These are phyloP conservation scores for Platycnemis pennipes DNA, from an alignment of 2,888 invertebrate species.

Conservation along the genomic window DNA sequence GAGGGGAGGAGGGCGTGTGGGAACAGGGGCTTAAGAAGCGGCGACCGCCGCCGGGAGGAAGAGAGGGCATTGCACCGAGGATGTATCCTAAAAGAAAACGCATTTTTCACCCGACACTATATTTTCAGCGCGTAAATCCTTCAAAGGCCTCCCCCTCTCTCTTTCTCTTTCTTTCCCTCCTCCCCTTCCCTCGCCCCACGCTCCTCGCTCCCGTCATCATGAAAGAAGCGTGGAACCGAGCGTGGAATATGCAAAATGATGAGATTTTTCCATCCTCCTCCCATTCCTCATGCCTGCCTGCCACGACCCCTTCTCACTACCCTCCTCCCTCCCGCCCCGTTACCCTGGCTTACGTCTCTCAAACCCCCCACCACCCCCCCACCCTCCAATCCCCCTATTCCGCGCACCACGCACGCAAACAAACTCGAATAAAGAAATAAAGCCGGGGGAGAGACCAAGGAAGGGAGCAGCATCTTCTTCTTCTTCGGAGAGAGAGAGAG, in stretches of 20 bases:
- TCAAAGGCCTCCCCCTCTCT: background rate
- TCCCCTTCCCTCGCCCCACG: background rate
- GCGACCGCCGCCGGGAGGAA: background rate
- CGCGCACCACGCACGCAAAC: background rate
- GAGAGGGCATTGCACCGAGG: constrained; percentile 44
- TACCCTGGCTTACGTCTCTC: too few species aligned
- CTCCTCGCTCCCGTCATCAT: background rate
- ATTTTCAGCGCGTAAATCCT: constrained; percentile 52
- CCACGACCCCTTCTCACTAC: background rate
- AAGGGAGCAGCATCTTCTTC: background rate
- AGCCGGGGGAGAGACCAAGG: background rate
- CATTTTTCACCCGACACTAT: constrained; percentile 45
- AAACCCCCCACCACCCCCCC: too few species aligned
- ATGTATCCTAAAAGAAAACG: constrained; percentile 28
- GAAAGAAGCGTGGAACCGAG: constrained; percentile 28
- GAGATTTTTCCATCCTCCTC: constrained; percentile 31
- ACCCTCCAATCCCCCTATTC: background rate
- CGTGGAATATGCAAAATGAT: constrained; percentile 28
- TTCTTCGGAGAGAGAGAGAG: background rate
- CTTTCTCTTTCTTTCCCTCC: background rate
- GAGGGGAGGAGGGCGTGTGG: background rate
- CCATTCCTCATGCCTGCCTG: constrained; percentile 7
- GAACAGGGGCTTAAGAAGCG: background rate
- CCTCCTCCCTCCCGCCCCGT: background rate
- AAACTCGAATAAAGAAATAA: background rate